Base-by-base conservation (phyloP, 2,113 vertebrate species). In the Notarius quadriscutis region DNA sequence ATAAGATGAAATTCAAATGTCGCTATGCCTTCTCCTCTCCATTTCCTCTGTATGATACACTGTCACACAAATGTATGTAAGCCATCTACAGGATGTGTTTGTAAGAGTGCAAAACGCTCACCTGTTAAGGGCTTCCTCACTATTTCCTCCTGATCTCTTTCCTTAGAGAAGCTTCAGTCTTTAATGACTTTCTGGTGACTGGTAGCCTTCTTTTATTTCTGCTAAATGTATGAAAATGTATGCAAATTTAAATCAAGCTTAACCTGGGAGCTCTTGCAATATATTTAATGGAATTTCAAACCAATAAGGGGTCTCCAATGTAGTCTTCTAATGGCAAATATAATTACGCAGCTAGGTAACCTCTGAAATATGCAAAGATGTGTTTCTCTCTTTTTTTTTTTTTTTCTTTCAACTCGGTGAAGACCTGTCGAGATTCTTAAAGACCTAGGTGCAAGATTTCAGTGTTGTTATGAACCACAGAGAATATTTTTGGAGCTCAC, bases 151-250 rank as follows among this genome's bases (percentile, higher is more conserved):
- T 92, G 94, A 93, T 94, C 95, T 94, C 95, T 96, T 94, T 96
- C 95, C 96, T 95, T 94, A 93, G 94, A 95, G 95, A 96, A 96
- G 95, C 94, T 94, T 95, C 95, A 95, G 96, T 96, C 95, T 93
- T 96, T 97, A 98, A 97, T 98, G 97, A 97, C 96, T 98, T 97
- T 96, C 95, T 96, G 96, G 95, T 96, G 96, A 96, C 96, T 95
- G 96, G 96, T 94, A 96, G 96, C 95, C 97, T 97, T 97, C 97
- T 98, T 99, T 98, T 98, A 98, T 98, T 99, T 98, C 97, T 97
- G 95, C 97, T 97, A 98, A 99, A 99, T 97, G 96, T 97, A 99
- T 99, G 97, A 99, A 98, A 99, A 99, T 99, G 97, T 98, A 99
- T 99, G 98, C 97, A 97, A 99, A 99, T 99, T 97, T 98, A 98